These are phyloP conservation scores for Uria lomvia DNA, from an alignment of 2,113 vertebrate genomes.

Conservation along the genomic window DNA sequence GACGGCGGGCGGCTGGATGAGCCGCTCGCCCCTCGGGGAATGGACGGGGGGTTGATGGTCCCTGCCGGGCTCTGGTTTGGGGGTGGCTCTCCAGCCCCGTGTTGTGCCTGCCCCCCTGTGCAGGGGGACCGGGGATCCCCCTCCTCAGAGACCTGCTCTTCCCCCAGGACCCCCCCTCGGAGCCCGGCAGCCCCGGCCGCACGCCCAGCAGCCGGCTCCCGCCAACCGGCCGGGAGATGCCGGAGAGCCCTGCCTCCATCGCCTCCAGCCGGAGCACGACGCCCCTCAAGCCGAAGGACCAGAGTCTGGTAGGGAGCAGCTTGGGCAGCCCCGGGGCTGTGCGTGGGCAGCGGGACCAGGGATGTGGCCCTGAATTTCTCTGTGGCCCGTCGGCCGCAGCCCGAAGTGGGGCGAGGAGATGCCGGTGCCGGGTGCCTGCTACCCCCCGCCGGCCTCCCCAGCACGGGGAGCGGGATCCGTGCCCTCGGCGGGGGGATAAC, in stretches of 20 bases:
- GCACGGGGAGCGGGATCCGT: accelerated
- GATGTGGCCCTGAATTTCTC: accelerated
- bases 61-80: accelerated
- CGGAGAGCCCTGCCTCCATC: slow-evolving; percentile 75
- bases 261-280: slow-evolving; percentile 76
- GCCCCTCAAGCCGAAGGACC: slow-evolving; percentile 76
- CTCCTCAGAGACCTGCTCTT: neutral
- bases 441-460: accelerated
- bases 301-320: slow-evolving; percentile 65
- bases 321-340: accelerated
- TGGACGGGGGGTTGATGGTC: accelerated
- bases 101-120: neutral
- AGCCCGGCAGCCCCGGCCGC: slow-evolving; percentile 71
- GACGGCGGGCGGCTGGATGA: accelerated
- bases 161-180: slow-evolving; percentile 82
- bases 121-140: neutral
- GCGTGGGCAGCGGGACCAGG: neutral
- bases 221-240: slow-evolving; percentile 69
- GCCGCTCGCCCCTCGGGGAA: neutral
- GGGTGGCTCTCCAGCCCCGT: neutral
- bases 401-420: accelerated
- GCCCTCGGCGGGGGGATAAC: neutral
- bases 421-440: neutral
- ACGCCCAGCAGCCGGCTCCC: slow-evolving; percentile 71
- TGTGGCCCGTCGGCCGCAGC: accelerated